Percentiles rank a stretch among this genome's conserved stretches.
Conservation (phyloP, 2,797 vertebrate genomes). For the Aselliscus stoliczkanus region DNA sequence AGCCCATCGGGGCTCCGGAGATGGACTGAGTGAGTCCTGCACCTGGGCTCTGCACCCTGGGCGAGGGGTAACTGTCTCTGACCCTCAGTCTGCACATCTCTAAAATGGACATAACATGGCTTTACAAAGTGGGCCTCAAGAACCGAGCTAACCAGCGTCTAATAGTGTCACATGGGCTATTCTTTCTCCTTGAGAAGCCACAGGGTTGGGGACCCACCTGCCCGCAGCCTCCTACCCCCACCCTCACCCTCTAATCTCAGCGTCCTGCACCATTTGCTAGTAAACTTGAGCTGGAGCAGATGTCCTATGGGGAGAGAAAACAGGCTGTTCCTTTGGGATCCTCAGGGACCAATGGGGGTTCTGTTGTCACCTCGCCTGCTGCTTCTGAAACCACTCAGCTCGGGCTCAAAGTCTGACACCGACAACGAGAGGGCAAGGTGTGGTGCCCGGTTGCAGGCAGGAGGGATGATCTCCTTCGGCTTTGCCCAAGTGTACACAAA, state of each 20-base stretch:
- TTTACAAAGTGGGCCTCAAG: not conserved
- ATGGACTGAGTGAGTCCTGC: too few relatives aligned
- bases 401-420: not conserved
- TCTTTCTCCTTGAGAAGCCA: not conserved
- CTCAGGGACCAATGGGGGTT: fast-evolving
- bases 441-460: not conserved
- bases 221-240: fast-evolving
- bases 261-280: not conserved
- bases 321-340: not conserved
- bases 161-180: fast-evolving
- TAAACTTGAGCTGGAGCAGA: not conserved
- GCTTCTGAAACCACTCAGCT: fast-evolving
- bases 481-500: not conserved
- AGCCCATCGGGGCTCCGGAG: fast-evolving
- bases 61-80: not conserved
- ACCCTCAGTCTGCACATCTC: not conserved
- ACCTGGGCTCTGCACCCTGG: not conserved
- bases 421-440: not conserved
- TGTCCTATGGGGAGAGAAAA: too few relatives aligned
- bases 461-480: not conserved
- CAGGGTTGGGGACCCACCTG: too few relatives aligned
- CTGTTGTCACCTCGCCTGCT: fast-evolving
- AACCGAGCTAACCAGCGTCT: fast-evolving
- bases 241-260: too few relatives aligned
- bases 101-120: fast-evolving